Base-by-base conservation (phyloP, 2,113 vertebrate genomes). In the Neodontobutis hainanensis region DNA sequence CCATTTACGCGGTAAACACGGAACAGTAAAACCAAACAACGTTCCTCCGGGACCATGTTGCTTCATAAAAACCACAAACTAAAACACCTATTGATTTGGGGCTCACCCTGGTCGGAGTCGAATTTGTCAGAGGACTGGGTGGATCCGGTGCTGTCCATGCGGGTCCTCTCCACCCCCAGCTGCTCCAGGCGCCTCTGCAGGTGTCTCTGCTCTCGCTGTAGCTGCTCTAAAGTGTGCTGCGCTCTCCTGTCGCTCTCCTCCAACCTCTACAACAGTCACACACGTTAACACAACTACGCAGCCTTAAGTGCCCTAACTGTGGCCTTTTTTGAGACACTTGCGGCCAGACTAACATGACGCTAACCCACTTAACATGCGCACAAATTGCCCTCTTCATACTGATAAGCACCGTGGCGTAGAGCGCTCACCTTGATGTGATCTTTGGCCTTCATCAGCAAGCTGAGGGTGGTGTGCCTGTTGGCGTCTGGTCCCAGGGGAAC, bases 171-270 rank as follows among this genome's bases (percentile, higher is more conserved):
- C 14, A 95, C 89, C 0, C 95, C 95, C 87, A 98, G 93, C 85
- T 96, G 96, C 88, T 96, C 95, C 90, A 98, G 93, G 68, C 96
- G 94, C 87, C 96, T 90, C 75, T 91, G 93, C 78, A 99, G 93
- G 89, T 97, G 95, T 38, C 96, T 92, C 90, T 92, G 96, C 80
- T 98, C 96, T 44, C 95, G 90, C 81, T 96, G 95, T 73, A 98
- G 92, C 90, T 98, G 95, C 59, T 98, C 96, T 42, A 97, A 85
- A 59, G 97, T 93, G 90, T 98, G 95, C 77, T 95, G 79, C 61
- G 97, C 92, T 92, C 85, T 94, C 62, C 94, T 87, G 71, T 96
- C 94, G 11, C 93, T 91, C 27, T 99, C 97, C 89, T 98, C 95
- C 83, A 98, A 90, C 91, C 94, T 94, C 97, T 98, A 87, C 65